Conservation (phyloP, 2,113 vertebrate species). For the Onychostoma macrolepis region DNA sequence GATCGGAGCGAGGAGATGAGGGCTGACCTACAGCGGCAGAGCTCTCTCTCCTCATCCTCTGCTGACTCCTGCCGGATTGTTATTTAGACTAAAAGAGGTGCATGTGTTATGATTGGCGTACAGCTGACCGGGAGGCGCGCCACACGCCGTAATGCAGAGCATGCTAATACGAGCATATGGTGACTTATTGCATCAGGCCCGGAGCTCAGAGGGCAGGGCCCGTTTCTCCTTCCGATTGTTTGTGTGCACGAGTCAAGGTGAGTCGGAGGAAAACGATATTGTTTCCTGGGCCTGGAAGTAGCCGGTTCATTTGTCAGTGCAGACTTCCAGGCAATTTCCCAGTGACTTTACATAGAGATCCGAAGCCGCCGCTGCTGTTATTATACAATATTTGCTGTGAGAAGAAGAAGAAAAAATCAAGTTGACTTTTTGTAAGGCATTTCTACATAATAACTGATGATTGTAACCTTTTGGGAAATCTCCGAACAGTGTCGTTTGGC, state of each 20-base stretch:
- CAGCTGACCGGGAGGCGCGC: slow-evolving; percentile 38
- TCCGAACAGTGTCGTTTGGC: slow-evolving; percentile 77
- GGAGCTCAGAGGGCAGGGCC: slow-evolving; percentile 45
- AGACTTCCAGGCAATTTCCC: slow-evolving; percentile 63
- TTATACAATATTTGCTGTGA: not conserved
- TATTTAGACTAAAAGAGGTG: slow-evolving; percentile 38
- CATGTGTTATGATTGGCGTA: slow-evolving; percentile 41
- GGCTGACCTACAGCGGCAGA: slow-evolving; percentile 33
- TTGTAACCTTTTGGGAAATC: slow-evolving; percentile 89
- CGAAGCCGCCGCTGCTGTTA: not conserved
- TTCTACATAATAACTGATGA: slow-evolving; percentile 87
- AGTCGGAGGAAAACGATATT: slow-evolving; percentile 55
- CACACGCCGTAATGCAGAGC: slow-evolving; percentile 19
- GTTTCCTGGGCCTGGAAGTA: slow-evolving; percentile 57
- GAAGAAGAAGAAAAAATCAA: not conserved
- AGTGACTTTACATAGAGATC: slow-evolving; percentile 52
- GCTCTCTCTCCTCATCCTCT: slow-evolving; percentile 17
- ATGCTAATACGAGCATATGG: slow-evolving; percentile 59
- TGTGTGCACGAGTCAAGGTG: slow-evolving; percentile 55
- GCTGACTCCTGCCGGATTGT: slow-evolving; percentile 10
- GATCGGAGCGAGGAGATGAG: slow-evolving; percentile 42
- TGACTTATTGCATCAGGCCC: slow-evolving; percentile 59
- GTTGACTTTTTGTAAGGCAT: slow-evolving; percentile 68
- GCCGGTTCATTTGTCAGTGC: slow-evolving; percentile 61
- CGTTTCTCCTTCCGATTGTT: slow-evolving; percentile 50